A percentile compares a stretch with the other conserved stretches of the same genome.
Evolutionary conservation across 1,140 invertebrate species (phyloP).

Genomic region (Probaryconus sp.): DNA sequence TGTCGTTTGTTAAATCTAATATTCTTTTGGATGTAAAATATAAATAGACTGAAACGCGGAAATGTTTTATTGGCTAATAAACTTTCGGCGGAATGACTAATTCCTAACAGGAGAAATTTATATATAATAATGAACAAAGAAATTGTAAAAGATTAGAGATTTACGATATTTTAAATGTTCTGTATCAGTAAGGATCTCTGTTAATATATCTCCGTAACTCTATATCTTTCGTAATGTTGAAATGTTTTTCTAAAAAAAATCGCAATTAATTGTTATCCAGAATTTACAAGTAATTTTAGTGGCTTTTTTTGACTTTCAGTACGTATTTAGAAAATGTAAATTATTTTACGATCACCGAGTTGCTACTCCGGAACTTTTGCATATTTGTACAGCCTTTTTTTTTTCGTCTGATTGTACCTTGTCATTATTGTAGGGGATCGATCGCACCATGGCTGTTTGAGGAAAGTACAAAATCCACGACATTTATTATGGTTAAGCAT

Average conservation of each 20-base stretch:
- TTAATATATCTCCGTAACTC: too few relatives aligned
- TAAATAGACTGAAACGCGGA: constrained; percentile 53
- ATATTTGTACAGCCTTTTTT: constrained; percentile 37
- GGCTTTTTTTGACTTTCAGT: too few relatives aligned
- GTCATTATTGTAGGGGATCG: constrained; percentile 50
- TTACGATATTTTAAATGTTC: too few relatives aligned
- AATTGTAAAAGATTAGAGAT: constrained; percentile 20
- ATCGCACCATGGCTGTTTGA: constrained; percentile 19
- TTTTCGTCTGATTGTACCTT: constrained; percentile 41
- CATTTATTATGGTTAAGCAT: constrained; percentile 56
- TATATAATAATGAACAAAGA: constrained; percentile 14
- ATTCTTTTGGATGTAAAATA: constrained; percentile 20
- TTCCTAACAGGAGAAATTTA: constrained; percentile 37
- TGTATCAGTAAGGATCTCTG: too few relatives aligned
- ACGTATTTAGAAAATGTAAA: too few relatives aligned
- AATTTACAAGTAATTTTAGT: too few relatives aligned
- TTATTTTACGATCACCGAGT: too few relatives aligned
- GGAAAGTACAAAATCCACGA: constrained; percentile 13
- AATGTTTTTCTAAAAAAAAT: too few relatives aligned
- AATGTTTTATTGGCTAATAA: constrained; percentile 47
- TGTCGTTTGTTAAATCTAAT: too few relatives aligned
- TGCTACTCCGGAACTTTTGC: constrained; percentile 19
- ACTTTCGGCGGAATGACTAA: constrained; percentile 29
- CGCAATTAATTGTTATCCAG: too few relatives aligned
- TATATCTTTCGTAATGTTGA: too few relatives aligned